Evolutionary conservation across 1,140 invertebrate genomes (phyloP).

Genomic region (Drosophila oshimai): DNA sequence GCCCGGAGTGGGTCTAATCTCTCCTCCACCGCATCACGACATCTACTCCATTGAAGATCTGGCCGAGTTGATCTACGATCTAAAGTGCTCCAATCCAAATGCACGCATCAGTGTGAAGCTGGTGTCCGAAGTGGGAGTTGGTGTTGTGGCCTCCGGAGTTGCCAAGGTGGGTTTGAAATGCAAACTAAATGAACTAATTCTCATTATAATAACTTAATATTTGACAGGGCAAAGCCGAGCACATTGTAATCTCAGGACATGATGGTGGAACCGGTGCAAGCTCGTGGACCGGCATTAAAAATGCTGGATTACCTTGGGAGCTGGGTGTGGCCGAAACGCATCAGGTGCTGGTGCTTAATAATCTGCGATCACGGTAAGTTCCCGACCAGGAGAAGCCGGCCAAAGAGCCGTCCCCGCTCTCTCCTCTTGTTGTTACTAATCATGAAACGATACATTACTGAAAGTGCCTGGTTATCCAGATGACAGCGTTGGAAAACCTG

Average conservation of each 20-base stretch:
- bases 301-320: conserved; percentile 98
- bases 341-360: conserved; percentile 97
- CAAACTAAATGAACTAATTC: background rate
- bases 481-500: conserved; percentile 73
- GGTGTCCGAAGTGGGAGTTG: conserved; percentile 99
- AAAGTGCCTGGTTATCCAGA: conserved; percentile 78
- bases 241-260: conserved; percentile 99
- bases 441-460: conserved; percentile 76
- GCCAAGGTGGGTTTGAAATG: conserved; percentile 89
- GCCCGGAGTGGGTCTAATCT: conserved; percentile 98
- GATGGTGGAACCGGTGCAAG: conserved; percentile 99
- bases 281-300: conserved; percentile 98
- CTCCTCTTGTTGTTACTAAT: conserved; percentile 72
- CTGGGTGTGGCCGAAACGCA: conserved; percentile 98
- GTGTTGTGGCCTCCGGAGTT: conserved; percentile 98
- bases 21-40: conserved; percentile 99
- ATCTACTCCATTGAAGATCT: conserved; percentile 99
- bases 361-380: conserved; percentile 90
- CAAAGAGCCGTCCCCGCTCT: conserved; percentile 18
- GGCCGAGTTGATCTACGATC: conserved; percentile 98
- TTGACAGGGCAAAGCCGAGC: conserved; percentile 98
- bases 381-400: conserved; percentile 43
- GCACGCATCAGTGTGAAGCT: conserved; percentile 98
- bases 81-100: conserved; percentile 98
- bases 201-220: background rate